phyloP scores from a whole-genome alignment of 1,140 invertebrate genomes.

The Polyergus mexicanus region DNA sequence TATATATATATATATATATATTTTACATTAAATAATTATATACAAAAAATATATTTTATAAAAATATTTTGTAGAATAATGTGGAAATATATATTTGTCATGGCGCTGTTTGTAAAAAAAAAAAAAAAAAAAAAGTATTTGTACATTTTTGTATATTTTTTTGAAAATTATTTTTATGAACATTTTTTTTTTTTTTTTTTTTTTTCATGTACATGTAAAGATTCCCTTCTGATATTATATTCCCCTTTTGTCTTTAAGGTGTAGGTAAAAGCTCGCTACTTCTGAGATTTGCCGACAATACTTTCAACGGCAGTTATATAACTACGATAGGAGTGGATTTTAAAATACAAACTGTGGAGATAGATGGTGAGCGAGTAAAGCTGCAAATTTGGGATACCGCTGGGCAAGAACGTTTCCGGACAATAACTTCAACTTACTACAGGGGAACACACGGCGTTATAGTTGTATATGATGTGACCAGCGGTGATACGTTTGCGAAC shows the following conservation, averaged over 20 bases:
- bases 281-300: conserved; percentile 99
- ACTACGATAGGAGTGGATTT: conserved; percentile 99
- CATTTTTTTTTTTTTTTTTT: conserved; percentile 19
- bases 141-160: neutral
- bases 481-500: conserved; percentile 99
- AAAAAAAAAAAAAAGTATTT: neutral
- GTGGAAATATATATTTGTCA: neutral
- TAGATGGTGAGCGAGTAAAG: conserved; percentile 98
- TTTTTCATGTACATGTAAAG: conserved; percentile 27
- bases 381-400: conserved; percentile 99
- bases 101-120: neutral
- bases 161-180: neutral
- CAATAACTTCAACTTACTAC: conserved; percentile 98
- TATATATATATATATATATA: neutral
- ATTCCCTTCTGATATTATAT: neutral
- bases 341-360: conserved; percentile 98
- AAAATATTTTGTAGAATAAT: neutral
- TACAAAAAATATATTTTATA: neutral
- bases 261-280: conserved; percentile 99
- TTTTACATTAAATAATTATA: neutral
- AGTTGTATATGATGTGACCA: conserved; percentile 99
- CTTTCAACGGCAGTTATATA: conserved; percentile 99
- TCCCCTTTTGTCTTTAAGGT: conserved; percentile 89
- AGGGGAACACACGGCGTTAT: conserved; percentile 99
- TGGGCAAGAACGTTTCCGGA: conserved; percentile 97